Percentiles rank a stretch among this genome's conserved stretches.
phyloP scores from a whole-genome alignment of 2,113 vertebrate genomes.

The Neodontobutis hainanensis region DNA sequence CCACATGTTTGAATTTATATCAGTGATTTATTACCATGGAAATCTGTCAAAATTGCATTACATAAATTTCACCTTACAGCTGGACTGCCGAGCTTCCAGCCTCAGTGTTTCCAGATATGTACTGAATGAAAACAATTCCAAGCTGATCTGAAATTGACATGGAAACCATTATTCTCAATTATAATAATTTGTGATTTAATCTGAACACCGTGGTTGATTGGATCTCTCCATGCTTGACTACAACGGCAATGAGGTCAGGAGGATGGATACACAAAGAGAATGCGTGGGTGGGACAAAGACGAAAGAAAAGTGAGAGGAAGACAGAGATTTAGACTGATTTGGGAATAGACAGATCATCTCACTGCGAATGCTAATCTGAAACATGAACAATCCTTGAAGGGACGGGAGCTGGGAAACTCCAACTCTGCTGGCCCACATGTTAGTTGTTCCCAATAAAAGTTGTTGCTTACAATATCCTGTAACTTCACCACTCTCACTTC shows the following conservation, averaged over 20 bases:
- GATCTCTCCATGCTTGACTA: constrained; percentile 55
- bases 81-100: constrained; percentile 9
- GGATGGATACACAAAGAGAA: constrained; percentile 48
- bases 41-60: constrained; percentile 20
- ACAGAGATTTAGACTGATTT: constrained; percentile 29
- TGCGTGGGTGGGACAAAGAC: constrained; percentile 43
- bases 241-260: constrained; percentile 59
- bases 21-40: constrained; percentile 29
- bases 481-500: constrained; percentile 25
- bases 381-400: constrained; percentile 53
- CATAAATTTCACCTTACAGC: constrained; percentile 20
- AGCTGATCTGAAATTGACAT: constrained; percentile 69
- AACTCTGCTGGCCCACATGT: constrained; percentile 37
- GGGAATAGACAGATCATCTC: constrained; percentile 25
- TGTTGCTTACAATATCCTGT: constrained; percentile 63
- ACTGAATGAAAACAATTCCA: constrained; percentile 44
- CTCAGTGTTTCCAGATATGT: constrained; percentile 37
- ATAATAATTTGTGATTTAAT: constrained; percentile 75
- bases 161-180: constrained; percentile 75
- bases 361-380: constrained; percentile 65
- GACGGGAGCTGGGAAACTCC: constrained; percentile 63
- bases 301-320: constrained; percentile 44
- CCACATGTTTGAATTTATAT: constrained; percentile 33
- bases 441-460: constrained; percentile 71
- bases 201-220: constrained; percentile 66